Evolutionary conservation across 2,113 vertebrate genomes (phyloP).

Genomic region (Elephas maximus): DNA sequence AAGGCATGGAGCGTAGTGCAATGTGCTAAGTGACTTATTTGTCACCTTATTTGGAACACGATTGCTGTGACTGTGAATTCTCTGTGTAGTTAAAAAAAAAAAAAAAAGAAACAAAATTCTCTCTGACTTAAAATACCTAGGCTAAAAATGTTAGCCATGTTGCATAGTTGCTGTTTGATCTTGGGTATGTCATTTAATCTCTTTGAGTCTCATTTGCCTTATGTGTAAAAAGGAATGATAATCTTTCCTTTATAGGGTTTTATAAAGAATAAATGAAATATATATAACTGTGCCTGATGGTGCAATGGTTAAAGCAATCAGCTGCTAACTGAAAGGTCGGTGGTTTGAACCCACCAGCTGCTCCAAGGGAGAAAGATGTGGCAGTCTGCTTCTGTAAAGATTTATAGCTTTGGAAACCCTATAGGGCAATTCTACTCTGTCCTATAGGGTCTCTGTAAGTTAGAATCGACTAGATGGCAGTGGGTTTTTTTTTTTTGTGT

Average conservation of each 20-base stretch:
- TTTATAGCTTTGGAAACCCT: too few species aligned
- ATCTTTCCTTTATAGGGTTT: conserved; percentile 29
- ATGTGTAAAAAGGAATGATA: background rate
- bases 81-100: background rate
- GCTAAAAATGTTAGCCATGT: conserved; percentile 8
- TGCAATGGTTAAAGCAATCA: too few species aligned
- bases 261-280: conserved; percentile 8
- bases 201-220: conserved; percentile 18
- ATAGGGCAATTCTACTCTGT: too few species aligned
- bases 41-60: background rate
- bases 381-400: too few species aligned
- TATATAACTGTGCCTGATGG: background rate
- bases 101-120: background rate
- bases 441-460: too few species aligned
- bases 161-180: background rate
- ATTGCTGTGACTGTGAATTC: conserved; percentile 3
- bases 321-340: too few species aligned
- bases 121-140: conserved; percentile 38
- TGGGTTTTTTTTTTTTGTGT: too few species aligned
- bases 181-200: background rate
- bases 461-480: too few species aligned
- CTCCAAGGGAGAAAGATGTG: too few species aligned
- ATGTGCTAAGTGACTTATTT: background rate
- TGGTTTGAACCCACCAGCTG: too few species aligned
- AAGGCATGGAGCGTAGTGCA: background rate